A percentile compares a stretch with the other conserved stretches of the same genome.
These are phyloP conservation scores for Odobenus rosmarus DNA, from an alignment of 2,113 vertebrate species.

Conservation along the genomic window DNA sequence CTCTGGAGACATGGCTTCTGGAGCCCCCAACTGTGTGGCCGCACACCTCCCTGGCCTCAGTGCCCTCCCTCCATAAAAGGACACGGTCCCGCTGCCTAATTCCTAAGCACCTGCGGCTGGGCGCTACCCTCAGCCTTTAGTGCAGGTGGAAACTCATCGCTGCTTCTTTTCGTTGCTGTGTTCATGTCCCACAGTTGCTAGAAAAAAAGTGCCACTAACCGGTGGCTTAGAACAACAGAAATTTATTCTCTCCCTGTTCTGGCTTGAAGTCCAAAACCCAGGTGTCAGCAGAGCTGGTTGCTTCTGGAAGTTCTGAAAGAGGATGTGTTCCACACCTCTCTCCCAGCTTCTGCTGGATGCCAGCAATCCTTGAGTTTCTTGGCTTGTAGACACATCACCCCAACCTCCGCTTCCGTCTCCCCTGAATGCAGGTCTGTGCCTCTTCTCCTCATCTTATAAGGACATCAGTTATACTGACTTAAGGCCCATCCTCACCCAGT, in stretches of 20 bases:
- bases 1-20: background rate
- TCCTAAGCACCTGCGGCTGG: background rate
- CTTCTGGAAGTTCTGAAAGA: background rate
- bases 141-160: background rate
- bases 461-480: background rate
- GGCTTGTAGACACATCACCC: rapidly evolving
- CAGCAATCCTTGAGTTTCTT: background rate
- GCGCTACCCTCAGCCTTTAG: background rate
- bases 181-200: background rate
- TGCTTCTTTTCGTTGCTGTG: background rate
- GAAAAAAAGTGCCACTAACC: background rate
- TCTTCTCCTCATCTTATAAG: background rate
- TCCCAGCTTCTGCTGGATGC: rapidly evolving
- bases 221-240: background rate
- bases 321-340: background rate
- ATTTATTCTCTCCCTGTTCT: background rate
- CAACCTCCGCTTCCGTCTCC: background rate
- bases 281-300: background rate
- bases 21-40: rapidly evolving
- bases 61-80: background rate
- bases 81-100: too few relatives aligned
- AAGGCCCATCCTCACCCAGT: background rate
- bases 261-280: background rate
- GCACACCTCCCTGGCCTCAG: background rate
- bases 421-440: rapidly evolving